Conservation (phyloP, 2,888 invertebrate species). For the Cordilura impudica region DNA sequence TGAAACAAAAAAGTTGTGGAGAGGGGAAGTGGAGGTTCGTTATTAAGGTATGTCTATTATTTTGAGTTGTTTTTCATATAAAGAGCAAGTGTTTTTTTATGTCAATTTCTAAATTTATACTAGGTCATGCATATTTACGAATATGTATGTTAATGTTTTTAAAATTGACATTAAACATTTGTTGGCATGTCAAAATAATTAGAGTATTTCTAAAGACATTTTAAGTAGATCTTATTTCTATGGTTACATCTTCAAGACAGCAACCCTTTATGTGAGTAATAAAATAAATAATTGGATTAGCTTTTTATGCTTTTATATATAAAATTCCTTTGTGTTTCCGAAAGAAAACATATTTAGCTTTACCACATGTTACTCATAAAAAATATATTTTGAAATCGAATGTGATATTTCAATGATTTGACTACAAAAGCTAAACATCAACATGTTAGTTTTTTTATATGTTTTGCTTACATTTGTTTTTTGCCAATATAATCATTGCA, state of each 20-base stretch:
- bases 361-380: not conserved
- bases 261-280: not conserved
- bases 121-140: slow-evolving; percentile 10
- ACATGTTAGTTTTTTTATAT: slow-evolving; percentile 9
- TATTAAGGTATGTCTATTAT: slow-evolving; percentile 3
- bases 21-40: not conserved
- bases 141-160: slow-evolving; percentile 47
- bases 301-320: slow-evolving; percentile 1
- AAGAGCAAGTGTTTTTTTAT: slow-evolving; percentile 47
- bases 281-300: slow-evolving; percentile 12
- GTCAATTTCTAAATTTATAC: slow-evolving; percentile 6
- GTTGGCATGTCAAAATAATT: slow-evolving; percentile 55
- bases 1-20: too few relatives aligned
- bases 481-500: not conserved
- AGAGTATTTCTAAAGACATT: slow-evolving; percentile 43
- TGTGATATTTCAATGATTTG: not conserved
- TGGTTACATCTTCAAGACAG: not conserved
- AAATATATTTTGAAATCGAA: not conserved
- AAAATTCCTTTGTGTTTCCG: not conserved
- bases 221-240: slow-evolving; percentile 36
- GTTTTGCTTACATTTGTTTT: not conserved
- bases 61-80: not conserved
- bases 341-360: not conserved
- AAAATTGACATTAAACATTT: slow-evolving; percentile 57
- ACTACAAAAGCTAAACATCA: not conserved